These are phyloP conservation scores for Aleiodes sp. DNA, from an alignment of 1,140 invertebrate species.

Conservation along the genomic window DNA sequence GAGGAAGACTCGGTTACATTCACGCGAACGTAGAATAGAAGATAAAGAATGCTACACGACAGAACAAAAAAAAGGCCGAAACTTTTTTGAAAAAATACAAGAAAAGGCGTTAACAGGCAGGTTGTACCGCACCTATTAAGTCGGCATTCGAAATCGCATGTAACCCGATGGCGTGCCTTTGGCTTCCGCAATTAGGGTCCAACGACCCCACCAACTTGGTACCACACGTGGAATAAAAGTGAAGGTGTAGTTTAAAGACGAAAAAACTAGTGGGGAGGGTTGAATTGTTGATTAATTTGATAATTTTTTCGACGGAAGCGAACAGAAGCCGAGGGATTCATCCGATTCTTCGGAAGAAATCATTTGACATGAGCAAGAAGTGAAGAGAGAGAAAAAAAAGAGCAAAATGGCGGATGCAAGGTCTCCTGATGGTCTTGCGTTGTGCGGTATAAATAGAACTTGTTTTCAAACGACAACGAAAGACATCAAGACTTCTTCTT, in stretches of 20 bases:
- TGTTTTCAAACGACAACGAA: conserved; percentile 39
- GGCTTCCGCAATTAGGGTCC: conserved; percentile 37
- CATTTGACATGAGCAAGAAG: not conserved
- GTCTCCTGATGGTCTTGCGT: conserved; percentile 47
- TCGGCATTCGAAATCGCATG: conserved; percentile 28
- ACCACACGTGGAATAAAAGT: not conserved
- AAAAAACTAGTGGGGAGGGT: conserved; percentile 3
- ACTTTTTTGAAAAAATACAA: not conserved
- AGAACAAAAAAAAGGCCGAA: conserved; percentile 16
- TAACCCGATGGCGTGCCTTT: conserved; percentile 40
- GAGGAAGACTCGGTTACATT: not conserved
- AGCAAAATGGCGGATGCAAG: conserved; percentile 17
- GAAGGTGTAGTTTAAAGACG: too few relatives aligned
- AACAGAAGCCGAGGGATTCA: not conserved
- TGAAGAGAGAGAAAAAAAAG: not conserved
- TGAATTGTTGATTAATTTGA: conserved; percentile 6
- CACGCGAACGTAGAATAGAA: not conserved
- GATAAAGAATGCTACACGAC: not conserved
- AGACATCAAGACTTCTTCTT: conserved; percentile 33
- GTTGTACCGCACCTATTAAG: conserved; percentile 36
- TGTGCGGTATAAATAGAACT: conserved; percentile 55
- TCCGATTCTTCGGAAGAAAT: too few relatives aligned
- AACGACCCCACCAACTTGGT: conserved; percentile 17
- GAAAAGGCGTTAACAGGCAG: conserved; percentile 33
- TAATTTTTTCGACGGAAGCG: not conserved